phyloP scores from a whole-genome alignment of 2,113 vertebrate genomes.

The Micromys minutus region DNA sequence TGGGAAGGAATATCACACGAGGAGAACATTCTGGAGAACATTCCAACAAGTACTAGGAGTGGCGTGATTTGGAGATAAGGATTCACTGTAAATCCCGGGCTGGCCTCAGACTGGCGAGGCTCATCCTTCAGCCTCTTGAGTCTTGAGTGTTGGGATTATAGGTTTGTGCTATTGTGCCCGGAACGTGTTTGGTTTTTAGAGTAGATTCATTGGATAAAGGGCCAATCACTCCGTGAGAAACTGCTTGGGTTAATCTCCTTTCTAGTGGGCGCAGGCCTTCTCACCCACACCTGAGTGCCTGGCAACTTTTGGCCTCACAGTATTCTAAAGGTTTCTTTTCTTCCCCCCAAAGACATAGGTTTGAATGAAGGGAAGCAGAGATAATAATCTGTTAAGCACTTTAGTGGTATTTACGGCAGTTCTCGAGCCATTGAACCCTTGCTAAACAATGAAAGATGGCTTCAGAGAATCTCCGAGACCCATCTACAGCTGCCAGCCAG shows the following conservation, averaged over 20 bases:
- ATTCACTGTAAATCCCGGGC: background rate
- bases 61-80: background rate
- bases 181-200: background rate
- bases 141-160: background rate
- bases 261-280: background rate
- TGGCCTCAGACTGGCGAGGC: background rate
- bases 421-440: background rate
- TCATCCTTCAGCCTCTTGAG: background rate
- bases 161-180: background rate
- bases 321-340: background rate
- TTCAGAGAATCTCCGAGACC: background rate
- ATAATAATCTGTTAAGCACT: background rate
- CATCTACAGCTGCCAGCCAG: background rate
- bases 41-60: background rate
- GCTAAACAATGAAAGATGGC: background rate
- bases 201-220: background rate
- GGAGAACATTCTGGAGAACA: background rate
- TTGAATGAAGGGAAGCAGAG: background rate
- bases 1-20: background rate
- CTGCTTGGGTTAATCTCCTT: background rate
- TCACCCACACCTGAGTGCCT: background rate
- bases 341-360: background rate
- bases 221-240: background rate
- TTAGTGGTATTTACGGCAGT: background rate
- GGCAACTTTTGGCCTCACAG: background rate